A percentile compares a stretch with the other conserved stretches of the same genome.
These are phyloP conservation scores for Cirrhinus molitorella DNA, from an alignment of 2,797 vertebrate species.

Conservation along the genomic window DNA sequence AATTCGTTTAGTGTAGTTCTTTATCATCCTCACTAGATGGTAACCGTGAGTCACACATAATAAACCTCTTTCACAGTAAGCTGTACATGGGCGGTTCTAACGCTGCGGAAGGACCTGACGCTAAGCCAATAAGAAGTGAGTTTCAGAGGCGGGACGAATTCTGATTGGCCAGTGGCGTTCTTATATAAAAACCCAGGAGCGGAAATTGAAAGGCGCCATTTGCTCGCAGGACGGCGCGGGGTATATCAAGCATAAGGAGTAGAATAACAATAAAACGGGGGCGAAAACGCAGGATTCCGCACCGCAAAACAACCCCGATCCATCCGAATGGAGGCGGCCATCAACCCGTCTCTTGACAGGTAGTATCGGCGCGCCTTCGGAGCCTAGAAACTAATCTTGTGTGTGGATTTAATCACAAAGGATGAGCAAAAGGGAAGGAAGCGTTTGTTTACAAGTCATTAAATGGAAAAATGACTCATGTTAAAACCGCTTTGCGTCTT, in stretches of 20 bases:
- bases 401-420: slow-evolving; percentile 12
- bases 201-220: slow-evolving; percentile 90
- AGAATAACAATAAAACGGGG: slow-evolving; percentile 56
- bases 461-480: not conserved
- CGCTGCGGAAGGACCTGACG: slow-evolving; percentile 46
- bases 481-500: not conserved
- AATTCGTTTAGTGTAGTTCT: not conserved
- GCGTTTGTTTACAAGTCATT: not conserved
- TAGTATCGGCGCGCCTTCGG: slow-evolving; percentile 55
- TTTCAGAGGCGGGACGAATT: slow-evolving; percentile 42
- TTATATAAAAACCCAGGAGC: slow-evolving; percentile 84
- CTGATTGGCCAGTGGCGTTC: slow-evolving; percentile 57
- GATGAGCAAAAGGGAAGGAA: not conserved
- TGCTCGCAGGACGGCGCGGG: slow-evolving; percentile 80
- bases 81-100: not conserved
- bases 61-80: not conserved
- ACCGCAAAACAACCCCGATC: slow-evolving; percentile 67
- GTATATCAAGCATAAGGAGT: not conserved
- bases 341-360: slow-evolving; percentile 83
- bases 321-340: slow-evolving; percentile 80
- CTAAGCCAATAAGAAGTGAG: slow-evolving; percentile 62
- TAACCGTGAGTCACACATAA: slow-evolving; percentile 16
- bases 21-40: slow-evolving; percentile 20
- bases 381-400: not conserved
- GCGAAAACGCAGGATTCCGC: slow-evolving; percentile 42